Percentiles rank a stretch among this genome's conserved stretches.
Evolutionary conservation across 2,797 vertebrate genomes (phyloP).

Genomic region (Enteromius anoplus): DNA sequence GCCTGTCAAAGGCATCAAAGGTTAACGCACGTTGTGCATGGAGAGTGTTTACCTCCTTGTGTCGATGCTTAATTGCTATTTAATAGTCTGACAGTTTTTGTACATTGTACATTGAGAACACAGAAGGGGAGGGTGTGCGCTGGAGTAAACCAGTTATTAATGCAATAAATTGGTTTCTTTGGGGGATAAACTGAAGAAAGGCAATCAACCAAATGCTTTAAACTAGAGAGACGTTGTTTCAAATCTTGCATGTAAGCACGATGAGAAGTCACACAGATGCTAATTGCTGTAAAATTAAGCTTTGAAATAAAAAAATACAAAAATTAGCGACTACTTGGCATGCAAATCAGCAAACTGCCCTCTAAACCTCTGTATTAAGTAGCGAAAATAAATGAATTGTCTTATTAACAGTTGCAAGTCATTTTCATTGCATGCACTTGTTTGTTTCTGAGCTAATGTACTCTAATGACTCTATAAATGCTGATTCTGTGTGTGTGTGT

Average conservation of each 20-base stretch:
- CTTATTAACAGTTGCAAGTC: neutral
- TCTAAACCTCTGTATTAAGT: neutral
- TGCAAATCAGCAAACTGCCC: constrained; percentile 9
- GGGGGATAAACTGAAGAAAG: constrained; percentile 18
- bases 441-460: neutral
- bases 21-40: constrained; percentile 9
- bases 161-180: constrained; percentile 36
- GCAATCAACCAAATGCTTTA: constrained; percentile 38
- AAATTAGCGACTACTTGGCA: constrained; percentile 33
- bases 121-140: neutral
- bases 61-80: constrained; percentile 11
- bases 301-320: neutral
- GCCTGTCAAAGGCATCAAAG: constrained; percentile 18
- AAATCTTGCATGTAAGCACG: constrained; percentile 22
- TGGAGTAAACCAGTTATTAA: constrained; percentile 29
- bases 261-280: constrained; percentile 23
- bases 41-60: constrained; percentile 25
- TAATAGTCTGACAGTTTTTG: neutral
- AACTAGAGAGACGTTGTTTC: constrained; percentile 26
- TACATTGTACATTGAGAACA: neutral
- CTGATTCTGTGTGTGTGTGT: neutral
- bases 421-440: neutral
- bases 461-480: neutral
- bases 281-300: constrained; percentile 40
- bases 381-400: neutral